Evolutionary conservation across 2,113 vertebrate species (phyloP).

Genomic region (Mystacornis crossleyi): DNA sequence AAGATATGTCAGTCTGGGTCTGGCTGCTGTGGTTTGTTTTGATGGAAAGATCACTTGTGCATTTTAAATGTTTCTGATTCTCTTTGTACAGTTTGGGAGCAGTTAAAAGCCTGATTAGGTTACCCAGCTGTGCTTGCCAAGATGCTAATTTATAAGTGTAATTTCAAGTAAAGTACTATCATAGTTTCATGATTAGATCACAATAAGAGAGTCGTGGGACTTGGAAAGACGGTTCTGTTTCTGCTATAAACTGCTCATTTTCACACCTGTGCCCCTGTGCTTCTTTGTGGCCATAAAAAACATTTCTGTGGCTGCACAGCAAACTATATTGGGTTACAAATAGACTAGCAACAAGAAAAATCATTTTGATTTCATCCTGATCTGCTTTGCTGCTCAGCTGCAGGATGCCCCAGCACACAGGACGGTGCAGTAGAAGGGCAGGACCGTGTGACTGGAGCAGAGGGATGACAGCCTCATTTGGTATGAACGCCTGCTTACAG

Average conservation of each 20-base stretch:
- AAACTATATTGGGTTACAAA: neutral
- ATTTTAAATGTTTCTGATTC: neutral
- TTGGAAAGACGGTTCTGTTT: neutral
- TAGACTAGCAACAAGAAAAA: neutral
- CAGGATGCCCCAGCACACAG: neutral
- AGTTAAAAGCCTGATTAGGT: neutral
- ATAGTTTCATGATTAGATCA: neutral
- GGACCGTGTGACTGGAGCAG: accelerated
- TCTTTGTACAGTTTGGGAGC: neutral
- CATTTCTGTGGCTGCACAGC: neutral
- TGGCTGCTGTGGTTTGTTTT: neutral
- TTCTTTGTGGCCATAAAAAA: neutral
- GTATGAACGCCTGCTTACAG: neutral
- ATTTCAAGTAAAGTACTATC: neutral
- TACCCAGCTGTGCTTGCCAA: neutral
- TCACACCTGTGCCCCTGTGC: neutral
- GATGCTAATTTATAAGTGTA: neutral
- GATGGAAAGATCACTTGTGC: neutral
- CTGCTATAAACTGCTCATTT: neutral
- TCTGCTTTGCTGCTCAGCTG: neutral
- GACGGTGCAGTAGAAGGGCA: neutral
- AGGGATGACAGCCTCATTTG: neutral
- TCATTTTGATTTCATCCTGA: neutral
- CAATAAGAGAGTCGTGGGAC: accelerated
- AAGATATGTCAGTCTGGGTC: neutral